A percentile compares a stretch with the other conserved stretches of the same genome.
Evolutionary conservation across 2,797 vertebrate genomes (phyloP).

Genomic region (Pseudopleuronectes americanus): DNA sequence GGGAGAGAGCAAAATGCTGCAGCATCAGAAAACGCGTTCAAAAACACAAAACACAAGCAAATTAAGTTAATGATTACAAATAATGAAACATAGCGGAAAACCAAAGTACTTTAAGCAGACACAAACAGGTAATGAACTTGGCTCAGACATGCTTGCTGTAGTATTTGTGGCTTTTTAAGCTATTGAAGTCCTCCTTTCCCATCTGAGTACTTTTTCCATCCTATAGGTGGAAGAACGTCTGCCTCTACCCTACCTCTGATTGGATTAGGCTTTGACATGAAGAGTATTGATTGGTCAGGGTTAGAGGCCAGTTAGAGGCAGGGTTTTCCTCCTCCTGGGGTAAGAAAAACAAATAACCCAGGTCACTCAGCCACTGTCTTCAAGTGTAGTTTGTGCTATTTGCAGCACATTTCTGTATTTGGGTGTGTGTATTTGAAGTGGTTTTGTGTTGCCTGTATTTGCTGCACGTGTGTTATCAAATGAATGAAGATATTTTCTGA

Average conservation of each 20-base stretch:
- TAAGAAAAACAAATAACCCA: background rate
- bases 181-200: background rate
- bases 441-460: background rate
- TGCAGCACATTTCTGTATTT: background rate
- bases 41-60: background rate
- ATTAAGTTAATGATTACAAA: background rate
- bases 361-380: background rate
- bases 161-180: background rate
- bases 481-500: too few species aligned
- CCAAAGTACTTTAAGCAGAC: background rate
- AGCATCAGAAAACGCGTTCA: background rate
- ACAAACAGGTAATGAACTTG: background rate
- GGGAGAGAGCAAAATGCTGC: background rate
- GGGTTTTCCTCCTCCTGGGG: background rate
- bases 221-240: too few species aligned
- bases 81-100: background rate
- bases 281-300: background rate
- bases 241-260: too few species aligned
- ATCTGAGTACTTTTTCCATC: too few species aligned
- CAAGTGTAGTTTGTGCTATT: background rate
- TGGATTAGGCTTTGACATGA: background rate
- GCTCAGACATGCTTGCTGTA: background rate
- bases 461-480: background rate
- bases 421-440: background rate
- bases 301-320: background rate